These are phyloP conservation scores for Lepus americanus DNA, from an alignment of 2,113 vertebrate genomes.

Conservation along the genomic window DNA sequence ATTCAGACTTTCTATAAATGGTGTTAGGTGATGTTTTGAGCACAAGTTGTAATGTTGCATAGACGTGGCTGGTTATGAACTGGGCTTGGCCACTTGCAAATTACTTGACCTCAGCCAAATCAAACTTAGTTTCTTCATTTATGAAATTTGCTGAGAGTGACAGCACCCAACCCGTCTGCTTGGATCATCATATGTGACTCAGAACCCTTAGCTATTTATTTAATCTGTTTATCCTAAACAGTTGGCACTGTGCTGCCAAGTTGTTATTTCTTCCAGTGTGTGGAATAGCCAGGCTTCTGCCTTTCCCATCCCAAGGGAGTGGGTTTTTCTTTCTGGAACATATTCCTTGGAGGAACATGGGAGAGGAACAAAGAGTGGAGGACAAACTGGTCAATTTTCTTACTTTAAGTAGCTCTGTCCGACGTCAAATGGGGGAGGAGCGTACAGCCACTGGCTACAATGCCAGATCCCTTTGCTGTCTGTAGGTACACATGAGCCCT, in stretches of 20 bases:
- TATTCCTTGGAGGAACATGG: neutral
- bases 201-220: neutral
- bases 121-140: neutral
- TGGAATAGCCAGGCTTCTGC: neutral
- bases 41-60: neutral
- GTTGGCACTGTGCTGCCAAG: neutral
- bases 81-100: neutral
- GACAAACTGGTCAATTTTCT: neutral
- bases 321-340: constrained; percentile 39
- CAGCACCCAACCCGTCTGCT: neutral
- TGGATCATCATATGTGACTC: neutral
- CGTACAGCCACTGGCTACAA: neutral
- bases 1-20: neutral
- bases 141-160: neutral
- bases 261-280: neutral
- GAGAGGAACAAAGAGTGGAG: constrained; percentile 50
- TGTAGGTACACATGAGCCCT: neutral
- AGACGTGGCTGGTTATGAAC: neutral
- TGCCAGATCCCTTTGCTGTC: neutral
- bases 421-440: neutral
- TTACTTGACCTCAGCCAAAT: neutral
- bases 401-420: constrained; percentile 35
- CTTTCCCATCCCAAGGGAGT: neutral
- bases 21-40: neutral
- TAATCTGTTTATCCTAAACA: neutral